Evolutionary conservation across 2,113 vertebrate genomes (phyloP).

Genomic region (Corynorhinus townsendii): DNA sequence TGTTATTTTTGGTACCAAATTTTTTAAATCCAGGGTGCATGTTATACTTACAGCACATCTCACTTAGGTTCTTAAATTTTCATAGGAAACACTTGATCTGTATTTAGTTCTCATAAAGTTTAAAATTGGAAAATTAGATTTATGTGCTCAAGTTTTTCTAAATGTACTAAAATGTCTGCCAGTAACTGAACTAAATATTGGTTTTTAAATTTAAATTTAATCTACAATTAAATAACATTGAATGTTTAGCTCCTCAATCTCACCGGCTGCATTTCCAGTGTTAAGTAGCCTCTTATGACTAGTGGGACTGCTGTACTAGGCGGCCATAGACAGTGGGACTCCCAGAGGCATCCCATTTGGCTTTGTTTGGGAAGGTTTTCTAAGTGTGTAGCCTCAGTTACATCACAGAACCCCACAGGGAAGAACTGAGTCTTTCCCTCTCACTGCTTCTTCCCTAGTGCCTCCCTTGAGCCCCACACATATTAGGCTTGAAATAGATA

Average conservation of each 20-base stretch:
- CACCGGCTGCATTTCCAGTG: neutral
- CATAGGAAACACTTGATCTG: neutral
- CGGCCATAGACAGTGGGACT: accelerated
- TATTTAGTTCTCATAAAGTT: neutral
- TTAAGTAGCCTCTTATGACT: accelerated
- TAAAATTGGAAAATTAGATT: neutral
- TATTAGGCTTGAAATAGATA: neutral
- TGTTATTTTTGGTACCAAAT: neutral
- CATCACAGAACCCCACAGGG: neutral
- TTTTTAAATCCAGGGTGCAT: neutral
- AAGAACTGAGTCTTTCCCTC: neutral
- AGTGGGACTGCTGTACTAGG: accelerated
- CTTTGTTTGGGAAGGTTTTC: neutral
- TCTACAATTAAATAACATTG: neutral
- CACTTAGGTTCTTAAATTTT: neutral
- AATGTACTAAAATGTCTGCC: neutral
- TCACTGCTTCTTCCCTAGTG: neutral
- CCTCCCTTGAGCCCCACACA: neutral
- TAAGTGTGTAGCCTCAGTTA: neutral
- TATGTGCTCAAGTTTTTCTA: neutral
- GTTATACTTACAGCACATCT: neutral
- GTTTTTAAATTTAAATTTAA: neutral
- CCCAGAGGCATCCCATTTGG: neutral
- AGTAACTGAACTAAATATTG: neutral
- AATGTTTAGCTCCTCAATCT: neutral